Base-by-base conservation (phyloP, 2,113 vertebrate genomes). In the Scomber colias region DNA sequence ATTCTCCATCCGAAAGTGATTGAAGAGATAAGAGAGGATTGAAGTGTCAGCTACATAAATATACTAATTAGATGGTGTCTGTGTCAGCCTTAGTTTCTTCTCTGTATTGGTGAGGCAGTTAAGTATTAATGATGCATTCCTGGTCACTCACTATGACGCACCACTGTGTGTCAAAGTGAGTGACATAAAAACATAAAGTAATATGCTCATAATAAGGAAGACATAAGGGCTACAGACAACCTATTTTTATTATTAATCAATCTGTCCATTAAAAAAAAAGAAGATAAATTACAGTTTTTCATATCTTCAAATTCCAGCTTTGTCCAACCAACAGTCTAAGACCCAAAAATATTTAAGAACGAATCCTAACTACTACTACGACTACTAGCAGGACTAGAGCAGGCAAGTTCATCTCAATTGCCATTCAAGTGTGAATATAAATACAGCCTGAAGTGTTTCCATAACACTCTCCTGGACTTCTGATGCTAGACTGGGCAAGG, bases 31-130 rank as follows among this genome's bases (percentile, higher is more conserved):
- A 19, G 71, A 87, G 65, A 21, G 16, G 12, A 15, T 87, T 81
- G 53, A 85, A 89, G 83, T 89, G 85, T 89, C 79, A 83, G 87
- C 84, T 67, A 70, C 81, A 92, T 83, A 90, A 92, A 93, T 91
- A 82, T 59, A 79, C 83, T 89, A 92, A 92, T 93, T 92, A 91
- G 73, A 83, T 55, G 64, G 74, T 17, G 44, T 45, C 82, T 77
- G 82, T 85, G 84, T 91, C 54, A 69, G 81, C 65, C 57, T 71
- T 72, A 84, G 71, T 83, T 72, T 77, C 55, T 74, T 30, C 40
- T 27, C 64, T 31, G 2, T 44, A 61, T 57, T 77, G 60, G 46
- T 62, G 74, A 19, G 71, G 77, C 17, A 6, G 69, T 49, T 54
- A 51, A 71, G 49, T 45, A 64, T 48, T 71, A 81, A 84, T 76